phyloP scores from a whole-genome alignment of 2,113 vertebrate species.

The Mixornis gularis region DNA sequence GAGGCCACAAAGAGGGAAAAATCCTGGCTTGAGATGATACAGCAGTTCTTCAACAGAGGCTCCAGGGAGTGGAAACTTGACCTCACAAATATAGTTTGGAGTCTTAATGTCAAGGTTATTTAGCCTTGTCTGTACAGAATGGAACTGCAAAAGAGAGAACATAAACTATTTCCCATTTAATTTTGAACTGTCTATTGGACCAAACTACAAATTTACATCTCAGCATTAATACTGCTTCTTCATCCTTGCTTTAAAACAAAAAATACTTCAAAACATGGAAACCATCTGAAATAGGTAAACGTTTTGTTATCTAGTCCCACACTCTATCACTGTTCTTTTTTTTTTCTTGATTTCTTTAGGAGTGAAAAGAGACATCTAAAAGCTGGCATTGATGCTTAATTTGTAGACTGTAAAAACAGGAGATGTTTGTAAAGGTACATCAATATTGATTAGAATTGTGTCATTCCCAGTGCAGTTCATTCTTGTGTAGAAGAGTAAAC shows the following conservation, averaged over 20 bases:
- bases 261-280: background rate
- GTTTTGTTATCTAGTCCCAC: background rate
- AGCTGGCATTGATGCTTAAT: background rate
- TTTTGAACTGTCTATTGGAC: background rate
- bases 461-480: background rate
- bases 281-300: background rate
- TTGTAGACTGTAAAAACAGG: background rate
- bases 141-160: background rate
- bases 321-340: background rate
- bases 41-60: background rate
- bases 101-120: background rate
- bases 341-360: background rate
- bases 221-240: background rate
- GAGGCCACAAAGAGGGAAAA: background rate
- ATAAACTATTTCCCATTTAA: background rate
- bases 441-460: background rate
- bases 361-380: background rate
- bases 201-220: background rate
- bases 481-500: background rate
- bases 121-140: background rate
- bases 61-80: background rate
- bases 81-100: background rate
- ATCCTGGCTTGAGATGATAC: background rate
- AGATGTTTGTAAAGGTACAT: background rate
- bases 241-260: background rate